Base-by-base conservation (phyloP, 2,797 vertebrate genomes). In the Dendrocincla fuliginosa region DNA sequence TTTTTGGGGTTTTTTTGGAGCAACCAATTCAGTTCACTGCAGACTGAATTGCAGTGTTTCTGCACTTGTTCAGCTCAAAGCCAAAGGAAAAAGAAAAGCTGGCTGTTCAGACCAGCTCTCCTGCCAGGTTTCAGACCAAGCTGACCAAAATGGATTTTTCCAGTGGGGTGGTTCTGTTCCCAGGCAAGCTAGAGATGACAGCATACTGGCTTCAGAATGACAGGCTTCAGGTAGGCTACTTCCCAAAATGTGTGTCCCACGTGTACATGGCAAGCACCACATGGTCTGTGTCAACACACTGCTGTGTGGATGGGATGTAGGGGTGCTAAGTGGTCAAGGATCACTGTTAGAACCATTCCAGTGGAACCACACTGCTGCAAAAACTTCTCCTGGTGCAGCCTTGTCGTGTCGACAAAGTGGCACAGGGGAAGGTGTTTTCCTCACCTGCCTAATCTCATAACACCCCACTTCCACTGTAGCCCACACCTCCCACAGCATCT, bases 251-350 rank as follows among this genome's bases (percentile, higher is more conserved):
- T 35, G 8, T 3, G 17, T 32, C 23, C 30, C 42, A 24, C 6
- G 1, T 8, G 6, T n/a, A 63, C 13, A 25, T 37, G 47, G 20
- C 0, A 0, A 16, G 44, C 16, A 52, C 22, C 37, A 15, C 25
- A 2, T 1, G 6, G 59, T 46, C 47, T 77, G 20, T 52, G 52
- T 82, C 63, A 85, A 9, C 22, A 17, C 13, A 30, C 11, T 65
- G 46, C 41, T 33, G 23, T 2, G 0, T n/a, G 77, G 59, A 32
- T 69, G 77, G 25, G 33, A 63, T 10, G 30, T 13, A 32, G 1
- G 10, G 22, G 27, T 33, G 39, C 17, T 11, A 60, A 14, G 30
- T 4, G 7, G 16, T 46, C 42, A 61, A 33, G 37, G 16, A 63
- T n/a, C 16, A 5, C 59, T 42, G 23, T 20, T 35, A 50, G 44